phyloP scores from a whole-genome alignment of 2,888 invertebrate genomes.

The Germaria angustata region DNA sequence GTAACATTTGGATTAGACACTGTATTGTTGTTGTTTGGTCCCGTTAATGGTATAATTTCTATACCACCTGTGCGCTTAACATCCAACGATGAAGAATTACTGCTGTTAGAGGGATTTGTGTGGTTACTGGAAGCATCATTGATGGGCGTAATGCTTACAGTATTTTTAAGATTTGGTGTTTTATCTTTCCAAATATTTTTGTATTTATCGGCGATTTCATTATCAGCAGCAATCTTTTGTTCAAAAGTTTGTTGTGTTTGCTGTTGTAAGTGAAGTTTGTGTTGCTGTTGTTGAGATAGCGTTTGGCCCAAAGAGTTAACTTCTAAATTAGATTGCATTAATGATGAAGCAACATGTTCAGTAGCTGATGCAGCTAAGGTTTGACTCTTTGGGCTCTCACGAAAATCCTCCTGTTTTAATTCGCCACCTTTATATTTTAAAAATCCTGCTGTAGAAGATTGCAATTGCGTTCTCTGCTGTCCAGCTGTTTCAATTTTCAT shows the following conservation, averaged over 20 bases:
- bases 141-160: constrained; percentile 79
- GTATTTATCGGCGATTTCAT: constrained; percentile 78
- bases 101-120: constrained; percentile 4
- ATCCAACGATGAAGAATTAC: constrained; percentile 64
- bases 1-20: constrained; percentile 81
- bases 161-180: constrained; percentile 75
- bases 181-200: constrained; percentile 79
- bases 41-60: constrained; percentile 90
- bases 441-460: constrained; percentile 61
- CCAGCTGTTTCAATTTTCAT: constrained; percentile 71
- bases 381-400: constrained; percentile 82
- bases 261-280: constrained; percentile 26
- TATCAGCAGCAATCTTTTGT: constrained; percentile 67
- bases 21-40: constrained; percentile 72
- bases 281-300: constrained; percentile 77
- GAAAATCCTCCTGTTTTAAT: constrained; percentile 81
- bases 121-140: constrained; percentile 67
- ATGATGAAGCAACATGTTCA: constrained; percentile 79
- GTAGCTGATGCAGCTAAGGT: constrained; percentile 68
- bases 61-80: constrained; percentile 81
- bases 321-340: constrained; percentile 66
- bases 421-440: constrained; percentile 70
- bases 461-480: constrained; percentile 45
- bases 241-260: constrained; percentile 44
- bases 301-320: constrained; percentile 82